These are phyloP conservation scores for Bombus difficillimus DNA, from an alignment of 1,140 invertebrate genomes.

Conservation along the genomic window DNA sequence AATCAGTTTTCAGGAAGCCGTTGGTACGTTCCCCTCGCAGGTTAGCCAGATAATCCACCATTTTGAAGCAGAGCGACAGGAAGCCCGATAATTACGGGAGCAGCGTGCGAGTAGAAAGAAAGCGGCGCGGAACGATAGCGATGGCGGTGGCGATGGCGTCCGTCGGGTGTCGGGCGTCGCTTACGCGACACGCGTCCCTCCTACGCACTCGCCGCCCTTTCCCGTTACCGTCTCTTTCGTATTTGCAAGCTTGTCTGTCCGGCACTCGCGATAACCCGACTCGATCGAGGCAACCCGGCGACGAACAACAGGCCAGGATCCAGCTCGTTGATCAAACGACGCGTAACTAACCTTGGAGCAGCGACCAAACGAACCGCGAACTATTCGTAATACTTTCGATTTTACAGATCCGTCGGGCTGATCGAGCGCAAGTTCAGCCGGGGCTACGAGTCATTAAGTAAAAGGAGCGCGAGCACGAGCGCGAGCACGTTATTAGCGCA, in stretches of 20 bases:
- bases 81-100: constrained; percentile 78
- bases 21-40: neutral
- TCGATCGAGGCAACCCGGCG: too few species aligned
- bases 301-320: neutral
- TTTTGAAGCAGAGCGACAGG: constrained; percentile 66
- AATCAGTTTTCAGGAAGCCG: constrained; percentile 25
- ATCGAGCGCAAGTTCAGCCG: neutral
- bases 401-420: constrained; percentile 15
- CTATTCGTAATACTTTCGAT: constrained; percentile 46
- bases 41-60: constrained; percentile 58
- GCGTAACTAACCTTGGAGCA: neutral
- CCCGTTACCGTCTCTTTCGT: neutral
- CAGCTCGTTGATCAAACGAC: constrained; percentile 34
- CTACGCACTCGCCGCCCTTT: constrained; percentile 1
- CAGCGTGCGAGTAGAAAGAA: constrained; percentile 31
- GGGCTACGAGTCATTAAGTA: constrained; percentile 24
- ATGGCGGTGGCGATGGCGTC: constrained; percentile 60
- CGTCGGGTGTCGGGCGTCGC: constrained; percentile 45
- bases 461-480: constrained; percentile 1
- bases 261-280: neutral
- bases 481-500: constrained; percentile 31
- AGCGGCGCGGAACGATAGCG: constrained; percentile 32
- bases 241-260: neutral
- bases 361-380: constrained; percentile 36
- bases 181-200: constrained; percentile 8